Base-by-base conservation (phyloP, 2,797 vertebrate species). In the Chiloscyllium punctatum region DNA sequence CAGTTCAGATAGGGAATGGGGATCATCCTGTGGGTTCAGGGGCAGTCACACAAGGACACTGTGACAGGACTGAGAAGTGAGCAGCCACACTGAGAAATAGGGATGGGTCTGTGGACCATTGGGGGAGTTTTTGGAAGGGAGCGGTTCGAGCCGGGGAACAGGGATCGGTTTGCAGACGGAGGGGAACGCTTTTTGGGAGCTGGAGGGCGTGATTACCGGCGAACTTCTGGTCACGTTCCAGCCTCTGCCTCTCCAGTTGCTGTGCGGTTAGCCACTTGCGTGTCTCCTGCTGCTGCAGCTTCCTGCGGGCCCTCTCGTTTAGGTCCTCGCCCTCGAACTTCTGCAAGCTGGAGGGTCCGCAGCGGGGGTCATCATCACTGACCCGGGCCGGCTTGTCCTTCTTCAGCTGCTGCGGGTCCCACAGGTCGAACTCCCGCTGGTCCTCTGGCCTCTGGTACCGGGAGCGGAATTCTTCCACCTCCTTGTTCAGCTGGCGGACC, bases 311-410 rank as follows among this genome's bases (percentile, higher is more conserved):
- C 30, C 96, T 96, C 79, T 96, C 96, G 95, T 95, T 96, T 0
- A 95, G 68, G 95, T 95, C 97, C 91, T 98, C 97, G 92, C 98
- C 98, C 97, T 98, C 95, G 96, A 98, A 98, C 69, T 97, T 96
- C 96, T 97, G 97, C 98, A 98, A 97, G 95, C 98, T 98, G 84
- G 98, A 97, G 95, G 97, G 97, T 51, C 98, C 98, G 4, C 98
- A 96, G 82, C 97, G 95, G 18, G 95, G 21, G 95, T 97, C 97
- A 94, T 97, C 96, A 96, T 95, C 86, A 0, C 42, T 7, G 27
- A 90, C 42, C 18, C 86, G 23, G 2, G 95, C 86, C 1, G 86
- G 86, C n/a, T 11, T 5, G 21, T 92, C 95, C 48, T 48, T 95
- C 23, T 92, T 87, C 97, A 79, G 95, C 21, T 1, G 53, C 3